Evolutionary conservation across 2,888 invertebrate species (phyloP).

Genomic region (Macrosiphum euphorbiae): DNA sequence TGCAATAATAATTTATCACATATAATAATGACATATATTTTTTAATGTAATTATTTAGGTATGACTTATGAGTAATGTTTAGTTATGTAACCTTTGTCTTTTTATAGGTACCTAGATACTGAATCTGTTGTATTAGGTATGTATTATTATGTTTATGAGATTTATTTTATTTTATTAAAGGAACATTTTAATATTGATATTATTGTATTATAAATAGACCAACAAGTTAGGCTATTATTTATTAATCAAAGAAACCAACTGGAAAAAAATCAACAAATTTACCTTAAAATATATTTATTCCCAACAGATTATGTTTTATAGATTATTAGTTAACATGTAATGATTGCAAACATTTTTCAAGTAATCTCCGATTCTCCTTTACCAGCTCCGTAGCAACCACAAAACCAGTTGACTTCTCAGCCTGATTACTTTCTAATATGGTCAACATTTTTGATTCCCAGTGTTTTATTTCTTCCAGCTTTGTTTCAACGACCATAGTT

Average conservation of each 20-base stretch:
- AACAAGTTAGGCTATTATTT: background rate
- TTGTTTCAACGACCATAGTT: conserved; percentile 59
- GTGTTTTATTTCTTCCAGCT: conserved; percentile 51
- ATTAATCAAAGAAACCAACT: background rate
- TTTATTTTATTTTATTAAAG: background rate
- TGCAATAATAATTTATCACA: background rate
- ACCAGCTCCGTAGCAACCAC: conserved; percentile 66
- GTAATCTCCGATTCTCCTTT: conserved; percentile 67
- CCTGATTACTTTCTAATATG: conserved; percentile 51
- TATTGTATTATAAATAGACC: background rate
- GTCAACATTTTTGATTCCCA: conserved; percentile 58
- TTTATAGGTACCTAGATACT: background rate
- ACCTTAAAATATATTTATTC: conserved; percentile 54
- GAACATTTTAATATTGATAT: background rate
- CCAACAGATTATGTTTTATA: background rate
- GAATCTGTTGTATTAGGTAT: background rate
- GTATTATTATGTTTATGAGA: background rate
- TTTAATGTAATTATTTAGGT: background rate
- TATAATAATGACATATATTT: background rate
- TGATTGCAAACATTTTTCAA: conserved; percentile 65
- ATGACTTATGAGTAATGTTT: background rate
- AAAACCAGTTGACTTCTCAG: conserved; percentile 66
- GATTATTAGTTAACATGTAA: conserved; percentile 52
- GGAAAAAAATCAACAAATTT: conserved; percentile 49
- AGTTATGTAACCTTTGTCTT: background rate